Evolutionary conservation across 2,797 vertebrate species (phyloP), one percentile per base, ranked within the genome.

Genomic region (Tolypeutes matacus): DNA sequence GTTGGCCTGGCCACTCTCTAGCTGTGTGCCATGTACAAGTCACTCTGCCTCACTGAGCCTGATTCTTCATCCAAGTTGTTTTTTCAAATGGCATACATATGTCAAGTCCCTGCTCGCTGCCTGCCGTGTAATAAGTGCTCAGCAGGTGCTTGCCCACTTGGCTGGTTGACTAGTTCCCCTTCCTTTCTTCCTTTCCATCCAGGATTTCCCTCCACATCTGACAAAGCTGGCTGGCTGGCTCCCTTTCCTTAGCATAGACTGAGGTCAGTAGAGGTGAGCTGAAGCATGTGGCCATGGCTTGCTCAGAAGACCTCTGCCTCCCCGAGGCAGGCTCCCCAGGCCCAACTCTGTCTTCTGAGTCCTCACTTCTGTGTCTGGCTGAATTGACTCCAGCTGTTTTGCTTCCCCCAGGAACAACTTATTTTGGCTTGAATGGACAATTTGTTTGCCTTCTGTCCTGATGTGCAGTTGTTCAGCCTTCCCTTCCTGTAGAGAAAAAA

Each of bases 391-490:
- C 95, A 95, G 96, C 93, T 93, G 84, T 91, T 91, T 58, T 70
- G 65, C 92, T 91, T 89, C 75, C 49, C 70, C 53, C 20, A 46
- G 83, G 75, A 94, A 92, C 83, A 62, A 87, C 78, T 94, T 95
- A 93, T 89, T 95, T 89, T 88, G 95, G 51, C 94, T 91, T 91
- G 64, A 95, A 89, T 89, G 92, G 87, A 94, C 80, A 92, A 82
- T 96, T 94, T 95, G 94, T 91, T 91, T 95, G 92, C 80, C 75
- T 94, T 96, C 81, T 84, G 85, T 88, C 93, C 89, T 80, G 64
- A 93, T 91, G 65, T 93, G 86, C 78, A 58, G 65, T 96, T 94
- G 89, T 96, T 96, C 46, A 76, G 87, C 88, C 87, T 89, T 94
- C 87, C 84, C 34, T 93, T 95, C 95, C 92, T 84, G 46, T 53